Evolutionary conservation across 92 coral and sea anemone genomes (phyloP).

Genomic region (Paragorgia papillata): DNA sequence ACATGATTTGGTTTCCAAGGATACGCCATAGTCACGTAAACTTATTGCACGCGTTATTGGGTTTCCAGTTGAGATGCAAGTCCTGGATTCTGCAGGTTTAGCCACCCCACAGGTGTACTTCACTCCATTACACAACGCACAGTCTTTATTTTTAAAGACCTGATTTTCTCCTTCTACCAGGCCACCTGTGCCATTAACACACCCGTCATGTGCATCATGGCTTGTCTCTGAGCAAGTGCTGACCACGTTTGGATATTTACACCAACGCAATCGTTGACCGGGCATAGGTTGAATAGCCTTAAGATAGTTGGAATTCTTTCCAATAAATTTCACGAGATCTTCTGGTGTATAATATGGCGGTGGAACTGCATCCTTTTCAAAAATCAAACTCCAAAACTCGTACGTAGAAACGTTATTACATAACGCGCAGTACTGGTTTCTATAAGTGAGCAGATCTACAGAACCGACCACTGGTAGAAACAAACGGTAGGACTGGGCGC

Average conservation of each 20-base stretch:
- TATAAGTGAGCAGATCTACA: slow-evolving; percentile 7
- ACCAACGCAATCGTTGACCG: slow-evolving; percentile 29
- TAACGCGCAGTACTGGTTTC: slow-evolving; percentile 33
- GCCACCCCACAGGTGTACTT: slow-evolving; percentile 6
- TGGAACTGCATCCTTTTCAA: slow-evolving; percentile 9
- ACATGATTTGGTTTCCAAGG: slow-evolving; percentile 13
- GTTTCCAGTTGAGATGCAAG: neutral
- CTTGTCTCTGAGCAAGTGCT: slow-evolving; percentile 1
- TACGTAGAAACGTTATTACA: slow-evolving; percentile 22
- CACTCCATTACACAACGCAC: slow-evolving; percentile 34
- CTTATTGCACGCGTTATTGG: slow-evolving; percentile 41
- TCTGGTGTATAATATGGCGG: slow-evolving; percentile 29
- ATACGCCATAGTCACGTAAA: slow-evolving; percentile 27
- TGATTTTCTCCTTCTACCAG: neutral
- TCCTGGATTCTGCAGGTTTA: neutral
- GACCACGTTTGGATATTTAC: slow-evolving; percentile 15
- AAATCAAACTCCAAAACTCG: slow-evolving; percentile 30
- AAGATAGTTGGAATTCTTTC: neutral
- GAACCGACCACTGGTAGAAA: slow-evolving; percentile 30
- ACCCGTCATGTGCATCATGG: neutral
- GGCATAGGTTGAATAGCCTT: slow-evolving; percentile 11
- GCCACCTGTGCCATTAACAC: slow-evolving; percentile 22
- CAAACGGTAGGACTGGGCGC: neutral
- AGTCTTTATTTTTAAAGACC: slow-evolving; percentile 20
- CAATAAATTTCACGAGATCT: slow-evolving; percentile 8